phyloP scores from a whole-genome alignment of 1,140 invertebrate genomes.

The Solenopsis fugax region DNA sequence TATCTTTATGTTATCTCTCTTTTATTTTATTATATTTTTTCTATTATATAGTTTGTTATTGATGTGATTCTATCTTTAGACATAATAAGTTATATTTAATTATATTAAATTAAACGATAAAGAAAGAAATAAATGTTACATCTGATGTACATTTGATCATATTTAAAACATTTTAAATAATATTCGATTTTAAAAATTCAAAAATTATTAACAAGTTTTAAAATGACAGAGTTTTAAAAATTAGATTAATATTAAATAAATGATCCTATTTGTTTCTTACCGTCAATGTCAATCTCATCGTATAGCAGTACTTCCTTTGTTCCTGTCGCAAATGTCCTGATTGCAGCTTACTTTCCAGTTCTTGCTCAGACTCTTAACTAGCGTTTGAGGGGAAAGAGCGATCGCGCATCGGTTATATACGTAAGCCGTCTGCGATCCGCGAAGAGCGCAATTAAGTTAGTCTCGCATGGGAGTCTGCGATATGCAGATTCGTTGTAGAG shows the following conservation, averaged over 20 bases:
- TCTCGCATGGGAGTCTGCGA: conserved; percentile 66
- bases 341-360: conserved; percentile 4
- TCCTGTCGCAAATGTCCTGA: background rate
- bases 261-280: conserved; percentile 51
- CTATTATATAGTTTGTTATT: background rate
- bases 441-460: conserved; percentile 77
- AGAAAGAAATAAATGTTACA: background rate
- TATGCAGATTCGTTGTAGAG: conserved; percentile 78
- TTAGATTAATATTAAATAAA: background rate
- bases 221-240: background rate
- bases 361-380: conserved; percentile 69
- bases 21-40: background rate
- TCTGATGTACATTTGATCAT: background rate
- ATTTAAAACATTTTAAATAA: background rate
- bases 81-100: background rate
- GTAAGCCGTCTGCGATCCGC: conserved; percentile 74
- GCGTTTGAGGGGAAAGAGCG: conserved; percentile 77
- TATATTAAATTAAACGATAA: background rate
- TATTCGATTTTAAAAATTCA: background rate
- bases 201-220: background rate
- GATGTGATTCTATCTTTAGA: background rate
- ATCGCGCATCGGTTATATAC: conserved; percentile 81
- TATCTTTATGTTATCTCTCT: background rate
- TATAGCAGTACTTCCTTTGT: background rate
- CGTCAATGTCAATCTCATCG: conserved; percentile 38